These are phyloP conservation scores for Pandemis cinnamomeana DNA, from an alignment of 2,888 invertebrate genomes.

Conservation along the genomic window DNA sequence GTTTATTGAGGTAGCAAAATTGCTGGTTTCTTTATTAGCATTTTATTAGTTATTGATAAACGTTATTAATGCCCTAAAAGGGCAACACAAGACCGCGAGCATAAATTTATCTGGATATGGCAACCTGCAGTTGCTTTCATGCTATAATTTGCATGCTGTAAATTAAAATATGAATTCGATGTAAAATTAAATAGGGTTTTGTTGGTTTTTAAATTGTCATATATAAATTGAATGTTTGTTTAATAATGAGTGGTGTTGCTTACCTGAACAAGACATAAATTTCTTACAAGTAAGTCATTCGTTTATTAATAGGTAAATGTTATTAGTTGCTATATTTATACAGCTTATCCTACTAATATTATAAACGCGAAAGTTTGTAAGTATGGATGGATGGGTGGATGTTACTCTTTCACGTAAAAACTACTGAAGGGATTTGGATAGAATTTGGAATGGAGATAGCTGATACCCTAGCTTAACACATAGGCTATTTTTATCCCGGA, in stretches of 20 bases:
- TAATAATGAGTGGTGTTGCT: background rate
- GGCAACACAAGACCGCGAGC: constrained; percentile 5
- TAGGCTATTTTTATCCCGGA: no score
- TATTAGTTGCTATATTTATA: no score
- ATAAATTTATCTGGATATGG: constrained; percentile 21
- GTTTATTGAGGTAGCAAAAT: constrained; percentile 33
- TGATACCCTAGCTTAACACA: no score
- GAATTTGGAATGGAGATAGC: no score
- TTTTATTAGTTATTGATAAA: constrained; percentile 39
- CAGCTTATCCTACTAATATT: no score
- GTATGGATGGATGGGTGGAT: no score
- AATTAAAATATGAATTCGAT: background rate
- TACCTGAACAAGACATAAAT: no score
- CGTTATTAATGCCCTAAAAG: constrained; percentile 27
- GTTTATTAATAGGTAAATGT: no score
- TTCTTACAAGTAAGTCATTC: no score
- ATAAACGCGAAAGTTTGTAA: no score
- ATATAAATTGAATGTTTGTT: background rate
- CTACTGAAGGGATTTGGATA: no score
- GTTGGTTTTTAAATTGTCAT: background rate
- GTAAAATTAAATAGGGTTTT: background rate
- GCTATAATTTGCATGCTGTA: constrained; percentile 8
- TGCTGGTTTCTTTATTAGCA: constrained; percentile 16
- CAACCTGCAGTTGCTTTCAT: background rate
- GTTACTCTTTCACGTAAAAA: no score